phyloP scores from a whole-genome alignment of 2,113 vertebrate species.

The Chaetops frenatus region DNA sequence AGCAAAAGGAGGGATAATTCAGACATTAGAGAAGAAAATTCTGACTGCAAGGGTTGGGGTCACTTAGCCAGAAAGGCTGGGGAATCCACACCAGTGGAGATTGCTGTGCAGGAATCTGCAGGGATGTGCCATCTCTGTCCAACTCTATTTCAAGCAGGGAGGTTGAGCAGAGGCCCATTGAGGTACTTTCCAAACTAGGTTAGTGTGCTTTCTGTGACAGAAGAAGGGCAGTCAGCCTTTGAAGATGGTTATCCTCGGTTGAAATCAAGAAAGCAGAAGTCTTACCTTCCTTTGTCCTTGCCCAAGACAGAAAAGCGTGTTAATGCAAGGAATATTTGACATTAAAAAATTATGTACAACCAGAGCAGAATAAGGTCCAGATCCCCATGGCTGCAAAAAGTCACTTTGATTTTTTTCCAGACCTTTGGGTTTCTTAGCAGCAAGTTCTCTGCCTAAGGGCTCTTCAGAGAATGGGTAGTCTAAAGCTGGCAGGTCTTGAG shows the following conservation, averaged over 20 bases:
- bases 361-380: background rate
- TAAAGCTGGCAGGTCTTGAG: constrained; percentile 16
- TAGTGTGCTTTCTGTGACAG: constrained; percentile 32
- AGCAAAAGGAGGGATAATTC: background rate
- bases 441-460: constrained; percentile 40
- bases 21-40: background rate
- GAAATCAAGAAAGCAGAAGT: constrained; percentile 26
- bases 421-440: constrained; percentile 32
- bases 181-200: background rate
- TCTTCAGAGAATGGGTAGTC: background rate
- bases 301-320: background rate
- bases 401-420: constrained; percentile 48
- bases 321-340: constrained; percentile 51
- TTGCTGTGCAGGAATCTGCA: background rate
- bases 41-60: accelerated
- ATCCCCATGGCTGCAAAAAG: constrained; percentile 46
- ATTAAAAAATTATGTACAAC: constrained; percentile 62
- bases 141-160: background rate
- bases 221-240: background rate
- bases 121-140: background rate
- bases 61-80: background rate
- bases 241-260: background rate
- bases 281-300: constrained; percentile 19
- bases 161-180: background rate
- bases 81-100: background rate